Conservation (phyloP, 2,797 vertebrate genomes). For the Spinus pinus region DNA sequence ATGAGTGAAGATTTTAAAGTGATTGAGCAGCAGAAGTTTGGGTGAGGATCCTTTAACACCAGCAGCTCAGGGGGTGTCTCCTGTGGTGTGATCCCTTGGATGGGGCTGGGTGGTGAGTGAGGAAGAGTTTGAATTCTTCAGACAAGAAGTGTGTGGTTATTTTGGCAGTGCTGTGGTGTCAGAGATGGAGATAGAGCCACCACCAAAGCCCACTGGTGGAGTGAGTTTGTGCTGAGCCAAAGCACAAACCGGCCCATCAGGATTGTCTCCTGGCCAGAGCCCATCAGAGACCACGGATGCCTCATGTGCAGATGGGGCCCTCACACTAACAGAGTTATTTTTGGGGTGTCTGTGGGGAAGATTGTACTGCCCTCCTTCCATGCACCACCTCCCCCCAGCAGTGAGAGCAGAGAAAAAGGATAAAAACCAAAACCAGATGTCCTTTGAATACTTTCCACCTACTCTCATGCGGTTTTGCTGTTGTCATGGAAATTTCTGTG, state of each 20-base stretch:
- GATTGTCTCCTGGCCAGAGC: not conserved
- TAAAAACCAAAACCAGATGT: slow-evolving; percentile 36
- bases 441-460: slow-evolving; percentile 14
- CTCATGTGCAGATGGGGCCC: not conserved
- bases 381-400: not conserved
- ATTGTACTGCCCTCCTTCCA: not conserved
- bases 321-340: slow-evolving; percentile 22
- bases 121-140: not conserved
- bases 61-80: not conserved
- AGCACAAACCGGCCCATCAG: not conserved
- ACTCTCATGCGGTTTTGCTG: not conserved
- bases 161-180: not conserved
- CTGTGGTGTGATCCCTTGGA: not conserved
- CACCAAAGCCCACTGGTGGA: not conserved
- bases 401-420: not conserved
- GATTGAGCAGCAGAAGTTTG: not conserved
- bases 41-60: not conserved
- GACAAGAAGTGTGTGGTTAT: not conserved
- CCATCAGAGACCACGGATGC: not conserved
- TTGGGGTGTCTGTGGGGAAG: not conserved
- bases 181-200: not conserved
- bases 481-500: slow-evolving; percentile 1
- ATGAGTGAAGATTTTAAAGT: not conserved
- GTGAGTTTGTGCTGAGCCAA: not conserved
- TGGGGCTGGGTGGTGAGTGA: not conserved